Evolutionary conservation across 1,140 invertebrate genomes (phyloP).

Genomic region (Lucilia cuprina): DNA sequence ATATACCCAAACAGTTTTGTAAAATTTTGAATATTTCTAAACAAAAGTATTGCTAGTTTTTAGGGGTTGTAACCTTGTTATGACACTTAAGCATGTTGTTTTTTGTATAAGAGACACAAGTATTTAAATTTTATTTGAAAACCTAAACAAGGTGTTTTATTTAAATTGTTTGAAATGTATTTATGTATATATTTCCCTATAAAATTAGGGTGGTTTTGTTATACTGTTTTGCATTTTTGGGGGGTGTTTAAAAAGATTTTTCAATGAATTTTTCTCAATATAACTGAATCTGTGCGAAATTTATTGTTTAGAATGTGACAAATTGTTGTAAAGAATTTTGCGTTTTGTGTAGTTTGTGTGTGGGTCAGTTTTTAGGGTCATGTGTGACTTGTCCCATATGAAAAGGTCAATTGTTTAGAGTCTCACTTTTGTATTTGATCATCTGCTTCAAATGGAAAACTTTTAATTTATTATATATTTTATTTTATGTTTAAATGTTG

Average conservation of each 20-base stretch:
- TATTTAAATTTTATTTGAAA: neutral
- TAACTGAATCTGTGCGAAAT: neutral
- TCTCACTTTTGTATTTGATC: neutral
- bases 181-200: neutral
- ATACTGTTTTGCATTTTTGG: neutral
- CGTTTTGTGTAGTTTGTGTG: neutral
- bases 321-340: neutral
- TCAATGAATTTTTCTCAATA: neutral
- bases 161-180: neutral
- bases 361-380: constrained; percentile 3
- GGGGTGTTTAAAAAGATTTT: neutral
- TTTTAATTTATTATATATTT: neutral
- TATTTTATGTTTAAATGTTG: neutral
- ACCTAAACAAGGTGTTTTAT: neutral
- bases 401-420: neutral
- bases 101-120: neutral
- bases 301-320: neutral
- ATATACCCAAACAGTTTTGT: constrained; percentile 5
- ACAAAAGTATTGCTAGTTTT: neutral
- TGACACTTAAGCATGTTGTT: neutral
- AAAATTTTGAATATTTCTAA: neutral
- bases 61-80: constrained; percentile 24
- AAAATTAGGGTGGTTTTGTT: neutral
- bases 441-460: neutral
- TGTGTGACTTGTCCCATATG: neutral